These are phyloP conservation scores for Diachasma alloeum DNA, from an alignment of 1,140 invertebrate species.

Conservation along the genomic window DNA sequence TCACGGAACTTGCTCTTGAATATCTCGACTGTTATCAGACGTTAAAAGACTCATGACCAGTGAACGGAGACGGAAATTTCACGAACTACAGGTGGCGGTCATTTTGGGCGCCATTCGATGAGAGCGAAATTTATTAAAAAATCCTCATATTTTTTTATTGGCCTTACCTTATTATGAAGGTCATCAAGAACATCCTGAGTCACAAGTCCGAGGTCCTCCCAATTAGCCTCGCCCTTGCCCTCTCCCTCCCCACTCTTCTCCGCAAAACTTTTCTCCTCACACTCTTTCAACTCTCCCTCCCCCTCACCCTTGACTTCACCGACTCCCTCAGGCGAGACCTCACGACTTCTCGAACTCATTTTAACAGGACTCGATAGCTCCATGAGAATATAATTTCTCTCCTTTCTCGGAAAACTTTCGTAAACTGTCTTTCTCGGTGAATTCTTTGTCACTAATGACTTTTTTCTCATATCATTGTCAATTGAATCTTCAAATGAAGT, in stretches of 20 bases:
- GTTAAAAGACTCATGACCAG: too few relatives aligned
- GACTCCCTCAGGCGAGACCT: slow-evolving; percentile 5
- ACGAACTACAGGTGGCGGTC: too few relatives aligned
- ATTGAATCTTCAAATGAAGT: not conserved
- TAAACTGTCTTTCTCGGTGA: slow-evolving; percentile 27
- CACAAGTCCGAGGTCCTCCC: slow-evolving; percentile 67
- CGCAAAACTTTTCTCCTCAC: not conserved
- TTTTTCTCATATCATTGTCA: not conserved
- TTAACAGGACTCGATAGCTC: slow-evolving; percentile 44
- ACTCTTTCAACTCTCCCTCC: not conserved
- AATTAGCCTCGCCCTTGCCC: slow-evolving; percentile 49
- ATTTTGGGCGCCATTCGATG: too few relatives aligned
- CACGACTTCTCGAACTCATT: slow-evolving; percentile 13
- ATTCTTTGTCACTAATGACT: not conserved
- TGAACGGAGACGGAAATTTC: too few relatives aligned
- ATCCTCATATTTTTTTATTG: not conserved
- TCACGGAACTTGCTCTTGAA: too few relatives aligned
- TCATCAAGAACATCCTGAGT: slow-evolving; percentile 63
- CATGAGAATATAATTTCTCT: slow-evolving; percentile 45
- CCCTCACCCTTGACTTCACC: not conserved
- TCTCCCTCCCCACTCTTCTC: not conserved
- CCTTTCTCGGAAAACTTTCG: slow-evolving; percentile 43
- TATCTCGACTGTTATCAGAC: too few relatives aligned
- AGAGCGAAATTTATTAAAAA: too few relatives aligned
- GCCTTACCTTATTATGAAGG: slow-evolving; percentile 67